phyloP scores from a whole-genome alignment of 35 echinoderm and acorn worm genomes.

The Anneissia japonica region DNA sequence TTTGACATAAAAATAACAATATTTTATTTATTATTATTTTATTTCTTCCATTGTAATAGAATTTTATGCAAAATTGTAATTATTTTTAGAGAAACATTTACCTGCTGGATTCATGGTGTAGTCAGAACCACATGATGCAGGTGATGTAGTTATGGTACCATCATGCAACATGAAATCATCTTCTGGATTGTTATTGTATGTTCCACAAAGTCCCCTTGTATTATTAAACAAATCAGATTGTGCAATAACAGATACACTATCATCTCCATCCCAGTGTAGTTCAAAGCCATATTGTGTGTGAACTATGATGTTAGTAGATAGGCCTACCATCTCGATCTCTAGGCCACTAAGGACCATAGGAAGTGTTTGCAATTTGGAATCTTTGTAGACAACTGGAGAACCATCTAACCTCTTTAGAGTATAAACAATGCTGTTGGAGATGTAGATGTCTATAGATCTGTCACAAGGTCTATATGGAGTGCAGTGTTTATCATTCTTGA shows the following conservation, averaged over 20 bases:
- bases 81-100: no score
- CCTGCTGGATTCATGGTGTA: constrained; percentile 8
- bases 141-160: background rate
- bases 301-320: background rate
- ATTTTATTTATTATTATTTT: no score
- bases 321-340: background rate
- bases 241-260: background rate
- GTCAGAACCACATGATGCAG: background rate
- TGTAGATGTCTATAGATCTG: background rate
- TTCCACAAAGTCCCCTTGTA: constrained; percentile 10
- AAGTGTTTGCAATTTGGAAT: background rate
- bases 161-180: background rate
- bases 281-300: background rate
- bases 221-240: background rate
- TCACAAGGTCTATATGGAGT: background rate
- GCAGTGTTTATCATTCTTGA: background rate
- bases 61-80: no score
- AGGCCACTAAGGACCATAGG: background rate
- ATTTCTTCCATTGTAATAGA: no score
- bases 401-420: background rate
- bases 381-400: background rate
- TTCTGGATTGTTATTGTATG: background rate
- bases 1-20: no score
- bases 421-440: background rate
- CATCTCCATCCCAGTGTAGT: background rate